Conservation (phyloP, 2,113 vertebrate species). For the Alces alces region DNA sequence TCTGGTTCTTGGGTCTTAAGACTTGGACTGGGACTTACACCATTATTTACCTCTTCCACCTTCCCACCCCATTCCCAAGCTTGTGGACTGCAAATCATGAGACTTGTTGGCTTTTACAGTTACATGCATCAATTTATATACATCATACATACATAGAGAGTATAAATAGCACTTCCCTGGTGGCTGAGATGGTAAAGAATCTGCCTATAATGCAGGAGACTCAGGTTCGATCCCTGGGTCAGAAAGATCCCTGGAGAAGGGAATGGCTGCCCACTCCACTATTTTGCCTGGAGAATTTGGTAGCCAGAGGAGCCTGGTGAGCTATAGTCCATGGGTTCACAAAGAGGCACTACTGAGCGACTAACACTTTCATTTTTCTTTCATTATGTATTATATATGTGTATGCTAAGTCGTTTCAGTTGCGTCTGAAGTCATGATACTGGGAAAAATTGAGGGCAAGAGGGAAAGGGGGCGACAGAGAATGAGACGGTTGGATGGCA, state of each 20-base stretch:
- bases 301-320: neutral
- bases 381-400: neutral
- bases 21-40: neutral
- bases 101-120: neutral
- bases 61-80: neutral
- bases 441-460: neutral
- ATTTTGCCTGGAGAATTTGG: neutral
- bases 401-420: neutral
- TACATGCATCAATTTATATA: neutral
- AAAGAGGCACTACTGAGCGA: neutral
- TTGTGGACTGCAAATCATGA: neutral
- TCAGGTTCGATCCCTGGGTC: neutral
- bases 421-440: neutral
- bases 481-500: neutral
- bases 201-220: neutral
- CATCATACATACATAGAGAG: neutral
- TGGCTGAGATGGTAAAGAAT: neutral
- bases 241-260: neutral
- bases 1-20: neutral
- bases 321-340: neutral
- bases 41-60: neutral
- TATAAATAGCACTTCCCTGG: neutral
- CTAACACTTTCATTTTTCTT: neutral
- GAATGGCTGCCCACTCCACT: neutral
- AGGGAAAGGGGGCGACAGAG: neutral